These are phyloP conservation scores for Setipinna tenuifilis DNA, from an alignment of 2,797 vertebrate species.

Conservation along the genomic window DNA sequence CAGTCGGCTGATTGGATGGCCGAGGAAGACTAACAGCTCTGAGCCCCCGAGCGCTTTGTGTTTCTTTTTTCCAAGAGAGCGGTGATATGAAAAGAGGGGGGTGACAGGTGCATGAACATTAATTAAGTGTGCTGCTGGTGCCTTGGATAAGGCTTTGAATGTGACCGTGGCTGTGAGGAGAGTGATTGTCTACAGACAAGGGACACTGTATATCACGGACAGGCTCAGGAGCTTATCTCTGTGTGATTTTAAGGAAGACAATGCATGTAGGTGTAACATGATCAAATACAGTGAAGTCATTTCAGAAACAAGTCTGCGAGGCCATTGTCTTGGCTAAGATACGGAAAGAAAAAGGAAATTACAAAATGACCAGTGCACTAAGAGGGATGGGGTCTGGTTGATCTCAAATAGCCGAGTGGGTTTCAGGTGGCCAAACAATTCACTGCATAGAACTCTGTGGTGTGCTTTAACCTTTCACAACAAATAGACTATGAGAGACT, in stretches of 20 bases:
- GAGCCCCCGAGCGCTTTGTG: not conserved
- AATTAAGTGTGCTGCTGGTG: conserved; percentile 22
- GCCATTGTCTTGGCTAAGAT: not conserved
- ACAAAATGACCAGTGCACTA: not conserved
- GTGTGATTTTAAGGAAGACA: not conserved
- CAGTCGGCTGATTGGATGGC: conserved; percentile 36
- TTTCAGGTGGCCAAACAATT: not conserved
- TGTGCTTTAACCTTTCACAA: not conserved
- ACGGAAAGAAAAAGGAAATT: not conserved
- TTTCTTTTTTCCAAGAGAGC: not conserved
- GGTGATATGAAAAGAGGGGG: not conserved
- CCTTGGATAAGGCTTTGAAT: not conserved
- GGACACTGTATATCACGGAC: not conserved
- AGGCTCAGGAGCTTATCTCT: not conserved
- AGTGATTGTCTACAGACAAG: not conserved
- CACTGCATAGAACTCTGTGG: not conserved
- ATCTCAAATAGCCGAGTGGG: not conserved
- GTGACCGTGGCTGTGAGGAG: conserved; percentile 11
- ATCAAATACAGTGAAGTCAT: conserved; percentile 11
- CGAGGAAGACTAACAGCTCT: not conserved
- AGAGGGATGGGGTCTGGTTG: not conserved
- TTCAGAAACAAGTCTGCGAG: not conserved
- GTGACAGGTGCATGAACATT: conserved; percentile 19
- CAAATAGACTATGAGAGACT: not conserved
- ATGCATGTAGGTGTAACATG: conserved; percentile 1